These are phyloP conservation scores for Standfussiana lucernea DNA, from an alignment of 2,888 invertebrate species.

Conservation along the genomic window DNA sequence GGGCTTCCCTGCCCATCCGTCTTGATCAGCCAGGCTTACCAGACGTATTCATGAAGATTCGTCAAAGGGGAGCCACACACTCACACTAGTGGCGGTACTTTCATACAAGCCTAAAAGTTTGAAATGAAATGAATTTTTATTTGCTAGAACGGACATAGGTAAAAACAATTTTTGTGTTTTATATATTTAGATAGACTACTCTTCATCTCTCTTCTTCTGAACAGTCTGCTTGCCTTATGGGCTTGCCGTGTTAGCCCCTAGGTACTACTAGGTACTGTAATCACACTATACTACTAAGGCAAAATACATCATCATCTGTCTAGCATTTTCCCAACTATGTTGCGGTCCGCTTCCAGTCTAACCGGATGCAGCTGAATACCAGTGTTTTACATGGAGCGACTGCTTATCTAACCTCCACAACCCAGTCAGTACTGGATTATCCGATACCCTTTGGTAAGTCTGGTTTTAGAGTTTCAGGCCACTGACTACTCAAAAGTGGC, in stretches of 20 bases:
- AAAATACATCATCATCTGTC: no score
- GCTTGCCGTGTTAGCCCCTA: neutral
- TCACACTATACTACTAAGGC: neutral
- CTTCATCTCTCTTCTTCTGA: no score
- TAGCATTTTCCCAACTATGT: neutral
- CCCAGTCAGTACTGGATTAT: neutral
- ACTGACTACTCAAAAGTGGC: no score
- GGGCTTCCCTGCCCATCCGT: constrained; percentile 29
- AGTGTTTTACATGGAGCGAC: neutral
- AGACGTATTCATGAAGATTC: constrained; percentile 8
- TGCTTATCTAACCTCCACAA: neutral
- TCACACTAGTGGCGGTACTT: neutral
- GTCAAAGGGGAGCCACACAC: neutral
- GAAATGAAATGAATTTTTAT: no score
- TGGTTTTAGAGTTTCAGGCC: neutral
- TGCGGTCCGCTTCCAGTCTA: neutral
- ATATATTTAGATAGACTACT: no score
- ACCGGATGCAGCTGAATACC: neutral
- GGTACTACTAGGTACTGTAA: neutral
- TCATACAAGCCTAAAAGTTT: no score
- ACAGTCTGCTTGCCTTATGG: neutral
- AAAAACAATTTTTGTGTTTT: no score
- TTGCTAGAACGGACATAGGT: no score
- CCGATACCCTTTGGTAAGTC: neutral
- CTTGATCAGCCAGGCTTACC: constrained; percentile 38